Conservation (phyloP, 2,797 vertebrate species). For the Falco naumanni region DNA sequence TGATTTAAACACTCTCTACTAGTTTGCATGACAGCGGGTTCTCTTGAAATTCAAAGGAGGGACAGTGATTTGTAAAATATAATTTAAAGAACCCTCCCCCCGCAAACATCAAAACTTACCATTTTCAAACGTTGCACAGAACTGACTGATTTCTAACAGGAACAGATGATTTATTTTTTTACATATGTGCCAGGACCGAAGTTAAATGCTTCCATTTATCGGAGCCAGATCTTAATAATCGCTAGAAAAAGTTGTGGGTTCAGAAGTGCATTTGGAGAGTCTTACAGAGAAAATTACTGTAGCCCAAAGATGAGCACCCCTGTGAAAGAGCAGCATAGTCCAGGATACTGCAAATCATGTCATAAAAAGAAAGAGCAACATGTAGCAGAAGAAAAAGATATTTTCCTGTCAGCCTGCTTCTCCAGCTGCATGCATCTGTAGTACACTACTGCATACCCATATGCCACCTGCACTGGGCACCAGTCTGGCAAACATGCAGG, state of each 20-base stretch:
- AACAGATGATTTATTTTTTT: not conserved
- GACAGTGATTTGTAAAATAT: not conserved
- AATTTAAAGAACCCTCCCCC: not conserved
- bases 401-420: not conserved
- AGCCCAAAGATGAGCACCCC: not conserved
- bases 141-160: not conserved
- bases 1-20: not conserved
- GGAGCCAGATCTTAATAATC: not conserved
- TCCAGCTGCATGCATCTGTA: not conserved
- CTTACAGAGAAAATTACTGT: not conserved
- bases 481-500: not conserved
- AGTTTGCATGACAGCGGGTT: not conserved
- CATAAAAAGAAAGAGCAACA: not conserved
- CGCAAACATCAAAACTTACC: not conserved
- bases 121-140: not conserved
- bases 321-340: not conserved
- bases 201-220: not conserved
- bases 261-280: not conserved
- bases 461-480: not conserved
- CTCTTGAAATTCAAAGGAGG: not conserved
- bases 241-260: not conserved
- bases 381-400: not conserved
- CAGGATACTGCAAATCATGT: not conserved
- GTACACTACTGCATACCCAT: fast-evolving
- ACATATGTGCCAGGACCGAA: not conserved